These are phyloP conservation scores for Paracyclopina nana DNA, from an alignment of 1,140 invertebrate genomes.

Conservation along the genomic window DNA sequence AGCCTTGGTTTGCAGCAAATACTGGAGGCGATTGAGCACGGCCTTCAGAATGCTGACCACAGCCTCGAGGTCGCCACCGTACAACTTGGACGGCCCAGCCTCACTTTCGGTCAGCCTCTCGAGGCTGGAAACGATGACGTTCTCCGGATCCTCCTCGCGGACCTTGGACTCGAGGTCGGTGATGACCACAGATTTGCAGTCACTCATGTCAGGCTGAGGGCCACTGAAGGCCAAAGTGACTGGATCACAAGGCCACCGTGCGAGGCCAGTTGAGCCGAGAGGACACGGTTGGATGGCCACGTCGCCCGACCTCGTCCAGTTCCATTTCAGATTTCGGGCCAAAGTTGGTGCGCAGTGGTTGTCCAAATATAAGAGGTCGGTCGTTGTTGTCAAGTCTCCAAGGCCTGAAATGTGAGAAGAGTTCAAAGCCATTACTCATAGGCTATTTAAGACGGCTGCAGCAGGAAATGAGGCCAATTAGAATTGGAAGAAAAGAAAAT, in stretches of 20 bases:
- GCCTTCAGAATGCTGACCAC: conserved; percentile 70
- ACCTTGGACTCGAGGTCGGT: conserved; percentile 58
- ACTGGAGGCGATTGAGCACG: conserved; percentile 51
- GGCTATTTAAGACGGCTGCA: too few relatives aligned
- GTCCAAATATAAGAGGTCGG: too few relatives aligned
- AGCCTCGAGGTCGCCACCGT: conserved; percentile 75
- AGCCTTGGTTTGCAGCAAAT: conserved; percentile 41
- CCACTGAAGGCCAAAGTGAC: conserved; percentile 1
- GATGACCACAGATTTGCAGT: conserved; percentile 74
- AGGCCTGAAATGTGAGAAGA: too few relatives aligned
- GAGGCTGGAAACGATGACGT: conserved; percentile 31
- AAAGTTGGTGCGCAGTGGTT: conserved; percentile 41
- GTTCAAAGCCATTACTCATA: too few relatives aligned
- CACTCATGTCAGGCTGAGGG: conserved; percentile 52
- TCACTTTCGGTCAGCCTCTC: conserved; percentile 46
- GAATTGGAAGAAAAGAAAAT: too few relatives aligned
- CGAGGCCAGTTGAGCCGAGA: conserved; percentile 60
- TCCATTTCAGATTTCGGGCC: conserved; percentile 62
- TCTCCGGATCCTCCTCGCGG: conserved; percentile 48
- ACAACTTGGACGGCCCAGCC: conserved; percentile 59
- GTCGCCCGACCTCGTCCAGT: conserved; percentile 52
- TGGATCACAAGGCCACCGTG: conserved; percentile 46
- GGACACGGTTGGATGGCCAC: conserved; percentile 60
- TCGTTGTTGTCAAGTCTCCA: too few relatives aligned
- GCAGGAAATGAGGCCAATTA: too few relatives aligned